Evolutionary conservation across 2,888 invertebrate genomes (phyloP).

Genomic region (Alsophila aescularia): DNA sequence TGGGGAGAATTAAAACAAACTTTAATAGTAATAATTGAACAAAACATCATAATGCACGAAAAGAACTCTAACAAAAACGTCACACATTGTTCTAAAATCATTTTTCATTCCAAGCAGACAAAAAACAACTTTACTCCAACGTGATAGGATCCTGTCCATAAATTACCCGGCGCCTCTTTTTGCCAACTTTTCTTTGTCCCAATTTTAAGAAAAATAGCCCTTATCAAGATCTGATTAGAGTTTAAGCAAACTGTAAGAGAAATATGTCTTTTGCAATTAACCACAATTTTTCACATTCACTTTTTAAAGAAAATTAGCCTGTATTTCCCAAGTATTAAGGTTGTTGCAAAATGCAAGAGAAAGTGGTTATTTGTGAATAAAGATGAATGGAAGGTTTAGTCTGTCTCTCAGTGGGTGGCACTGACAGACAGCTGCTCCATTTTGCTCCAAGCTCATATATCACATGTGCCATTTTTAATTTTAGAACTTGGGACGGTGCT

Average conservation of each 20-base stretch:
- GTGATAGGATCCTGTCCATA: constrained; percentile 61
- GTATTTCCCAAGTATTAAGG: background rate
- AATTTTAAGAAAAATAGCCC: background rate
- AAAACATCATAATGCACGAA: constrained; percentile 44
- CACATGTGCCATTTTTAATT: constrained; percentile 67
- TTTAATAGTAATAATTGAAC: constrained; percentile 16
- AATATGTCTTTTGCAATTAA: constrained; percentile 37
- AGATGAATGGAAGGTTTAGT: constrained; percentile 72
- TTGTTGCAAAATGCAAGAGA: constrained; percentile 16
- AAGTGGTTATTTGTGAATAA: constrained; percentile 59
- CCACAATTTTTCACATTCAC: constrained; percentile 11
- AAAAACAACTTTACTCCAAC: constrained; percentile 57
- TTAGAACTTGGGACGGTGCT: constrained; percentile 45
- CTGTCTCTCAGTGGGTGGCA: constrained; percentile 76
- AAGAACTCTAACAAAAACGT: constrained; percentile 53
- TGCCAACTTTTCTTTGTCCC: constrained; percentile 31
- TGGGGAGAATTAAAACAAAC: background rate
- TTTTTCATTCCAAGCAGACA: constrained; percentile 53
- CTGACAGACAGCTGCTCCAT: constrained; percentile 77
- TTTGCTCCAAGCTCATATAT: constrained; percentile 54
- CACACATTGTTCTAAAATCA: constrained; percentile 60
- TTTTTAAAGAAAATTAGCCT: background rate
- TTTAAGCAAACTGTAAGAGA: constrained; percentile 15
- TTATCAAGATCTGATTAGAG: background rate
- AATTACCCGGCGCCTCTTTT: constrained; percentile 60